phyloP scores from a whole-genome alignment of 1,140 invertebrate genomes.

The Neocloeon triangulifer region DNA sequence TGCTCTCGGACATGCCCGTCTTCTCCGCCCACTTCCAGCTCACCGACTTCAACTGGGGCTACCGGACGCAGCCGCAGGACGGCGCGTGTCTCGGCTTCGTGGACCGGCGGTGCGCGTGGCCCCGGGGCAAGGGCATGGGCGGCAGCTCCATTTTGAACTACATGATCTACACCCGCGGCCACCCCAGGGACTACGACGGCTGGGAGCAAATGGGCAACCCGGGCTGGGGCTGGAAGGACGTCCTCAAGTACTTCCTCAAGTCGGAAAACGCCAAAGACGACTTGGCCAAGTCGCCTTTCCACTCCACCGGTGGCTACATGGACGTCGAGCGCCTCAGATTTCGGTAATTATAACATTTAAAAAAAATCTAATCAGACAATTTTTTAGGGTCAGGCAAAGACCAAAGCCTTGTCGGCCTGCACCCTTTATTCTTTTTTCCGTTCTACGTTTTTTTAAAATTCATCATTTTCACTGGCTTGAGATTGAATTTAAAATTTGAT shows the following conservation, averaged over 20 bases:
- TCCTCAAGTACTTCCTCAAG: slow-evolving; percentile 8
- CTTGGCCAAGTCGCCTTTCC: slow-evolving; percentile 19
- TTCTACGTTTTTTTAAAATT: too few relatives aligned
- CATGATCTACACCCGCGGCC: slow-evolving; percentile 35
- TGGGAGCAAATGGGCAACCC: slow-evolving; percentile 28
- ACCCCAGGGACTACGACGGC: slow-evolving; percentile 30
- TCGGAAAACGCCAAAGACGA: slow-evolving; percentile 3
- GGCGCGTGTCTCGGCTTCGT: slow-evolving; percentile 18
- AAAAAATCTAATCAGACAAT: too few relatives aligned
- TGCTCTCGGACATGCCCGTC: slow-evolving; percentile 11
- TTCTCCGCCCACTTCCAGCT: slow-evolving; percentile 3
- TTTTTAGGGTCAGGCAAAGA: too few relatives aligned
- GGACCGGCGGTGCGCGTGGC: slow-evolving; percentile 10
- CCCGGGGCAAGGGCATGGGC: slow-evolving; percentile 18
- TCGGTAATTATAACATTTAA: too few relatives aligned
- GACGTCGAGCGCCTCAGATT: too few relatives aligned
- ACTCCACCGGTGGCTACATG: slow-evolving; percentile 26
- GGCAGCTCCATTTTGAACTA: slow-evolving; percentile 32
- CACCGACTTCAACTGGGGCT: slow-evolving; percentile 21
- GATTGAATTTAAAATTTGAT: too few relatives aligned
- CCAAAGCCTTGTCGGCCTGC: too few relatives aligned
- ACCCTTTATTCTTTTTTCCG: too few relatives aligned
- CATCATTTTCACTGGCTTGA: too few relatives aligned
- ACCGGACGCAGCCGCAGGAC: slow-evolving; percentile 22
- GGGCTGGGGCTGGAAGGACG: slow-evolving; percentile 20